Conservation (phyloP, 2,113 vertebrate species). For the Sclerurus mexicanus region DNA sequence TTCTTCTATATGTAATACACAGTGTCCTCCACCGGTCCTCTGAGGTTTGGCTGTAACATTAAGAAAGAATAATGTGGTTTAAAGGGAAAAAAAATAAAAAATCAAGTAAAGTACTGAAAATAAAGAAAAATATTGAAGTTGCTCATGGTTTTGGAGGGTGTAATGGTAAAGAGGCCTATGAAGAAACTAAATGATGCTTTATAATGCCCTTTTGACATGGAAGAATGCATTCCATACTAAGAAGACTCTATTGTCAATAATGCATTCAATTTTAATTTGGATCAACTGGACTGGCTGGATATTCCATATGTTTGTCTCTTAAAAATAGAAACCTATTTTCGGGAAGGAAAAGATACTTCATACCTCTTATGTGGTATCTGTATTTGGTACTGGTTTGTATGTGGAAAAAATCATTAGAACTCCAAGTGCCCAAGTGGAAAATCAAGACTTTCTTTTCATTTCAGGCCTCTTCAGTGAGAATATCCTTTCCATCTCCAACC, state of each 20-base stretch:
- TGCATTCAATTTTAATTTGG: neutral
- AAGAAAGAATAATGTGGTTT: neutral
- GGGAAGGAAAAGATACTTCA: neutral
- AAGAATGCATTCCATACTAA: neutral
- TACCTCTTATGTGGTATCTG: neutral
- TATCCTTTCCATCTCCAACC: neutral
- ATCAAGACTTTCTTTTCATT: neutral
- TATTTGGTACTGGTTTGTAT: neutral
- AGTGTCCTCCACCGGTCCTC: constrained; percentile 13
- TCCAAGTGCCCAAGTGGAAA: neutral
- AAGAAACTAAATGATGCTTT: neutral
- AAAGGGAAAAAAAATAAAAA: too few relatives aligned
- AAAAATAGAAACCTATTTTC: neutral
- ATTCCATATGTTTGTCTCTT: neutral
- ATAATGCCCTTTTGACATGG: neutral
- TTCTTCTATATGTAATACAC: neutral
- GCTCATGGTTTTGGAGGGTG: neutral
- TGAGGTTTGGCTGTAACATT: constrained; percentile 15
- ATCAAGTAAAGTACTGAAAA: neutral
- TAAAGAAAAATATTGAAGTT: neutral
- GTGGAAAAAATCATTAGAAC: neutral
- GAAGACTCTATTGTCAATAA: neutral
- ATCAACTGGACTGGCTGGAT: neutral
- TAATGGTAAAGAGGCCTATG: neutral
- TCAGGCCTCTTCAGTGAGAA: neutral